These are phyloP conservation scores for Neodiprion fabricii DNA, from an alignment of 1,140 invertebrate species.

Conservation along the genomic window DNA sequence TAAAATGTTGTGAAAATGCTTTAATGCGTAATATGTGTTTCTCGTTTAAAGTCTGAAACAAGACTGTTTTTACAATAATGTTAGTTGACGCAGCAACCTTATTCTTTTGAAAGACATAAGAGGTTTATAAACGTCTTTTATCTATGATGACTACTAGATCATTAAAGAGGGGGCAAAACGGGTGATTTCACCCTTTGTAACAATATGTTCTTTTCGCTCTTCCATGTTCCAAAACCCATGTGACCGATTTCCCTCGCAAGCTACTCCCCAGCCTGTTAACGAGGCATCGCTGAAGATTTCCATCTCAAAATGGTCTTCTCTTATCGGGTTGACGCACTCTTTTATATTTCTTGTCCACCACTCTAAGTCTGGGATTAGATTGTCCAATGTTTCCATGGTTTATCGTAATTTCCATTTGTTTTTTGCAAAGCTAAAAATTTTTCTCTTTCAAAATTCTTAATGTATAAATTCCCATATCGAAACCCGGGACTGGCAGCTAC, in stretches of 20 bases:
- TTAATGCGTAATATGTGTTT: no score
- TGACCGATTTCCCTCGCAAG: slow-evolving; percentile 26
- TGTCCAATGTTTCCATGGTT: slow-evolving; percentile 14
- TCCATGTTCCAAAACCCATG: slow-evolving; percentile 33
- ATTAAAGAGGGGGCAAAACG: no score
- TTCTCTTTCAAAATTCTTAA: slow-evolving; percentile 27
- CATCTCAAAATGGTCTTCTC: slow-evolving; percentile 19
- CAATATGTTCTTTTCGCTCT: slow-evolving; percentile 34
- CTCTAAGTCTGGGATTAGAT: slow-evolving; percentile 24
- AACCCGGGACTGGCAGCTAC: slow-evolving; percentile 27
- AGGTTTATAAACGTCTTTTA: no score
- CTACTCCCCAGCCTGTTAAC: slow-evolving; percentile 36
- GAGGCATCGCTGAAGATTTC: slow-evolving; percentile 40
- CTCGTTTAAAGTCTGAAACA: no score
- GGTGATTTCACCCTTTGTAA: no score
- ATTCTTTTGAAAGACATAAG: no score
- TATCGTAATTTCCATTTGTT: slow-evolving; percentile 20
- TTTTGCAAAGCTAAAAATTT: slow-evolving; percentile 29
- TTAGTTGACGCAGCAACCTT: no score
- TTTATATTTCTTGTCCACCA: slow-evolving; percentile 36
- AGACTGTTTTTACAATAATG: no score
- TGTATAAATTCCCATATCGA: slow-evolving; percentile 29
- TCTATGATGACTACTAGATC: no score
- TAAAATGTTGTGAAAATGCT: no score
- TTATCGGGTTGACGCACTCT: slow-evolving; percentile 23